Evolutionary conservation across 1,140 invertebrate species (phyloP).

Genomic region (Plectus sambesii): DNA sequence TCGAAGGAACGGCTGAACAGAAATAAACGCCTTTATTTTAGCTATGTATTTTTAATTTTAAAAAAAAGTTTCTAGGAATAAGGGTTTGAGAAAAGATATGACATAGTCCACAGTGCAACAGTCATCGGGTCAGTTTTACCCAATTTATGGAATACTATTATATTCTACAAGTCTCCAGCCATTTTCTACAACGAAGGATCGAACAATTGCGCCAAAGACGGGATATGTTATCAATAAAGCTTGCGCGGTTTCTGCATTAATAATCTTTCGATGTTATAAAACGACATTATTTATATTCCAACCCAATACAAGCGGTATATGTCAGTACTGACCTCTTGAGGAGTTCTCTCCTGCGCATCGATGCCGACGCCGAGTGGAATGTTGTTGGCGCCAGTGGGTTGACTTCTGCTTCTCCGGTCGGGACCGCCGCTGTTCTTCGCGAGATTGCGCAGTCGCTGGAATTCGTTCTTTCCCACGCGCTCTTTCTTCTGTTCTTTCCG

Average conservation of each 20-base stretch:
- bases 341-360: slow-evolving; percentile 61
- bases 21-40: slow-evolving; percentile 16
- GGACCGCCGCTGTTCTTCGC: slow-evolving; percentile 59
- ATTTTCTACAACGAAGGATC: too few relatives aligned
- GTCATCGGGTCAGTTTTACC: too few relatives aligned
- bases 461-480: slow-evolving; percentile 82
- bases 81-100: slow-evolving; percentile 10
- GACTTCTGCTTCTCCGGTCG: slow-evolving; percentile 4
- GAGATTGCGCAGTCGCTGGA: slow-evolving; percentile 81
- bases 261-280: neutral
- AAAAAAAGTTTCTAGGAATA: neutral
- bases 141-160: too few relatives aligned
- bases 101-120: slow-evolving; percentile 12
- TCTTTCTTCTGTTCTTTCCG: slow-evolving; percentile 68
- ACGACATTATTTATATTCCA: slow-evolving; percentile 7
- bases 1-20: slow-evolving; percentile 4
- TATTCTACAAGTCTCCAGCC: too few relatives aligned
- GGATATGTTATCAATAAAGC: too few relatives aligned
- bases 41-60: neutral
- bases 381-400: neutral
- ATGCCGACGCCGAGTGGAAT: too few relatives aligned
- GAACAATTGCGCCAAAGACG: too few relatives aligned
- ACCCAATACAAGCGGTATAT: too few relatives aligned
- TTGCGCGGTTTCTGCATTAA: neutral
- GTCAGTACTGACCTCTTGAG: too few relatives aligned